Evolutionary conservation across 2,797 vertebrate species (phyloP).

Genomic region (Hozukius guyotensis): DNA sequence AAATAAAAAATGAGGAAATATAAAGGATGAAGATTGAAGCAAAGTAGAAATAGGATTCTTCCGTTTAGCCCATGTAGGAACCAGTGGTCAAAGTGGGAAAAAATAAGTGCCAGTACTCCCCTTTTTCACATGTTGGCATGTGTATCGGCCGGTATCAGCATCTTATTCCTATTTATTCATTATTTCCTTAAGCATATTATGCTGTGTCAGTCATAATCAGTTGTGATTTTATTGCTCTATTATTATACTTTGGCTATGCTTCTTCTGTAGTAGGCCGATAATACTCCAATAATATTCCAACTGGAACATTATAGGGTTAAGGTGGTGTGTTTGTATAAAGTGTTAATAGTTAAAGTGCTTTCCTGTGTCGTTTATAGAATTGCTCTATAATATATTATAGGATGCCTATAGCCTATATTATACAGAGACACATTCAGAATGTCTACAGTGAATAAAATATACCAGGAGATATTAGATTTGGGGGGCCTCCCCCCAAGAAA

Average conservation of each 20-base stretch:
- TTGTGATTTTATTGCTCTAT: neutral
- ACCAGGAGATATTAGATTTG: too few relatives aligned
- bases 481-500: too few relatives aligned
- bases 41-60: neutral
- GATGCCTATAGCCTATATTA: too few relatives aligned
- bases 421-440: too few relatives aligned
- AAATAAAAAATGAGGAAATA: neutral
- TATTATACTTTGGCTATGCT: neutral
- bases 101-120: too few relatives aligned
- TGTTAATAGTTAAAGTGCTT: neutral
- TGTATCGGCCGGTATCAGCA: neutral
- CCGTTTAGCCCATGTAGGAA: neutral
- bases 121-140: fast-evolving
- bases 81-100: too few relatives aligned
- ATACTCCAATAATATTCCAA: neutral
- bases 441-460: too few relatives aligned
- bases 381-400: too few relatives aligned
- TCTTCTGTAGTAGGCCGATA: neutral
- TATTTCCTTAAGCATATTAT: too few relatives aligned
- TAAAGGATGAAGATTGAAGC: neutral
- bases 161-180: neutral
- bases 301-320: neutral
- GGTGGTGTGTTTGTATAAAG: fast-evolving
- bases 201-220: too few relatives aligned
- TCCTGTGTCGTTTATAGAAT: neutral